phyloP scores from a whole-genome alignment of 2,113 vertebrate genomes.

The Tenebrosternarchus preto region DNA sequence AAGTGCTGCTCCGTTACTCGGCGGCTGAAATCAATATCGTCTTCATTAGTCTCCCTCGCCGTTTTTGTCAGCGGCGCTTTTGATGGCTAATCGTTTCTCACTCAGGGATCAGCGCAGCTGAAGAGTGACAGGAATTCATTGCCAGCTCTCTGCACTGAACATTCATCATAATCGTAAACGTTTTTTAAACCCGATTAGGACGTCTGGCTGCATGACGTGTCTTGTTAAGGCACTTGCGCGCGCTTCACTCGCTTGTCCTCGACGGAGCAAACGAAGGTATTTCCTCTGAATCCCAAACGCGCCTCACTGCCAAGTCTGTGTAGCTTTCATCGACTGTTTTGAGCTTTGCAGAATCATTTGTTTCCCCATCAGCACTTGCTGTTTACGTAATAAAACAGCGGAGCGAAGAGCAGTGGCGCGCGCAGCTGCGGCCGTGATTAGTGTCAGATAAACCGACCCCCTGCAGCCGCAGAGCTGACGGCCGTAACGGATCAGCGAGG shows the following conservation, averaged over 20 bases:
- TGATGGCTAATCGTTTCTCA: not conserved
- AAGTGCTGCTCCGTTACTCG: not conserved
- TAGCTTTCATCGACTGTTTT: too few species aligned
- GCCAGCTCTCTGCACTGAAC: not conserved
- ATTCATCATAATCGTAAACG: not conserved
- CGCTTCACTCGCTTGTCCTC: too few species aligned
- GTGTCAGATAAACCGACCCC: slow-evolving; percentile 59
- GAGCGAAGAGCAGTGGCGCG: slow-evolving; percentile 64
- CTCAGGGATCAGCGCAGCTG: not conserved
- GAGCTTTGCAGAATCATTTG: not conserved
- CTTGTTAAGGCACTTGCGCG: not conserved
- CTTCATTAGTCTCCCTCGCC: not conserved
- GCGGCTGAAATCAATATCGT: not conserved
- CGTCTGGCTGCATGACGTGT: not conserved
- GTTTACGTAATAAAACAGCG: slow-evolving; percentile 58
- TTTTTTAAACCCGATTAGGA: not conserved
- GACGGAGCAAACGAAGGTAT: too few species aligned
- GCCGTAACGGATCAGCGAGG: slow-evolving; percentile 70
- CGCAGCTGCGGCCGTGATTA: slow-evolving; percentile 68
- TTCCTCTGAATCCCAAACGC: too few species aligned
- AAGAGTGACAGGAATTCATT: slow-evolving; percentile 24
- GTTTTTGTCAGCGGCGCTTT: not conserved
- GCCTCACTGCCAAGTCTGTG: too few species aligned
- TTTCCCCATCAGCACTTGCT: slow-evolving; percentile 5
- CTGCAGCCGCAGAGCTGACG: slow-evolving; percentile 65